Base-by-base conservation (phyloP, 2,797 vertebrate species). In the Nasua narica region DNA sequence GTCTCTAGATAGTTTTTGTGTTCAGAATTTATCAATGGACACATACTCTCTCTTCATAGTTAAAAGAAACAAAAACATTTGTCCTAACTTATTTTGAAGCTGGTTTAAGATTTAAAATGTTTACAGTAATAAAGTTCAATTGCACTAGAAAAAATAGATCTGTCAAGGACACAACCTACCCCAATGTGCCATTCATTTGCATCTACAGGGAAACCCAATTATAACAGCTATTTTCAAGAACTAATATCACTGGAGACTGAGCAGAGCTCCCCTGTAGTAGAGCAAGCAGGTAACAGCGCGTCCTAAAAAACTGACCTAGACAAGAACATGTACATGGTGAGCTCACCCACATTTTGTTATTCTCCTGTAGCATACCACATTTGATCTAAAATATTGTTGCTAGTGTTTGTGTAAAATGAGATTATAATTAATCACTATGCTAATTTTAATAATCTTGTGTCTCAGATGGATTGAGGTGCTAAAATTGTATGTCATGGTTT, bases 231-330 rank as follows among this genome's bases (percentile, higher is more conserved):
- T 96, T 97, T 96, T 96, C 94, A 97, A 95, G 83, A 82, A 62
- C 65, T 70, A 43, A 11, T 77, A 79, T 81, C 95, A 91, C 96
- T 50, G 69, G 94, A 96, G 91, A 95, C 93, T 35, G 35, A 85
- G 70, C 48, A 37, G 72, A 86, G 52, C 35, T 14, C 40, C 77
- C 46, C 25, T 62, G 23, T 16, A 90, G 81, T 32, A 35, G 37
- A 95, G 69, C 40, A n/a, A 40, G 83, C 60, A 76, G 46, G 14
- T 93, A 46, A 84, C 69, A 94, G 40, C 1, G 29, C 0, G 79
- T 65, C 96, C 95, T 97, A 93, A 95, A 96, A 96, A 96, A 70
- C 78, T 95, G 96, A 95, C 95, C 95, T 56, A 89, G 87, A 69
- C 84, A 21, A 54, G 50, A 65, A 35, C 29, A 18, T 7, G 18